Conservation (phyloP, 2,888 invertebrate genomes). For the Cephalotes varians region DNA sequence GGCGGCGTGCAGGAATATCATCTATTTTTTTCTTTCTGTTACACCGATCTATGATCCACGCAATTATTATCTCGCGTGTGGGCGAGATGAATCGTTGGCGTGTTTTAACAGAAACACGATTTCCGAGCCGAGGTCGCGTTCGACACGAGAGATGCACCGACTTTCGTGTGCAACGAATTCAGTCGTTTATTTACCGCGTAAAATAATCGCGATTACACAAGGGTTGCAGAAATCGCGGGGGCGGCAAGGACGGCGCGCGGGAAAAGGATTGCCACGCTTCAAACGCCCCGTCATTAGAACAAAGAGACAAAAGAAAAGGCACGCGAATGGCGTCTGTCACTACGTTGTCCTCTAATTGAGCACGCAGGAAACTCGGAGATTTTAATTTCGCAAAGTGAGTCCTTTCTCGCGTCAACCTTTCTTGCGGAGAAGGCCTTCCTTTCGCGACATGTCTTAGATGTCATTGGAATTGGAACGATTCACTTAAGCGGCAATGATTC, state of each 20-base stretch:
- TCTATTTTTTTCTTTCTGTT: not conserved
- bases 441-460: not conserved
- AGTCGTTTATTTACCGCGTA: slow-evolving; percentile 53
- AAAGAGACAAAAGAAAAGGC: slow-evolving; percentile 52
- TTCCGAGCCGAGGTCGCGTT: slow-evolving; percentile 37
- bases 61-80: slow-evolving; percentile 13
- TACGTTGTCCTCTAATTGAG: slow-evolving; percentile 62
- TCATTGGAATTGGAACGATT: slow-evolving; percentile 43
- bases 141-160: slow-evolving; percentile 48
- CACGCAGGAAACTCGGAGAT: slow-evolving; percentile 51
- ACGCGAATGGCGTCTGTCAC: slow-evolving; percentile 63
- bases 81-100: slow-evolving; percentile 25
- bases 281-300: slow-evolving; percentile 71
- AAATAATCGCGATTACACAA: slow-evolving; percentile 71
- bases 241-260: slow-evolving; percentile 73
- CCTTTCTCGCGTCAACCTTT: slow-evolving; percentile 32
- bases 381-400: slow-evolving; percentile 51
- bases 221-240: slow-evolving; percentile 65
- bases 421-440: slow-evolving; percentile 12
- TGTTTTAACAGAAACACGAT: slow-evolving; percentile 24
- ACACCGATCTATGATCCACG: slow-evolving; percentile 8
- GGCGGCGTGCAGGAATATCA: not conserved
- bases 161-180: slow-evolving; percentile 45
- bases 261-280: slow-evolving; percentile 60
- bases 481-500: slow-evolving; percentile 41